phyloP scores from a whole-genome alignment of 1,140 invertebrate species.

The Achatina immaculata region DNA sequence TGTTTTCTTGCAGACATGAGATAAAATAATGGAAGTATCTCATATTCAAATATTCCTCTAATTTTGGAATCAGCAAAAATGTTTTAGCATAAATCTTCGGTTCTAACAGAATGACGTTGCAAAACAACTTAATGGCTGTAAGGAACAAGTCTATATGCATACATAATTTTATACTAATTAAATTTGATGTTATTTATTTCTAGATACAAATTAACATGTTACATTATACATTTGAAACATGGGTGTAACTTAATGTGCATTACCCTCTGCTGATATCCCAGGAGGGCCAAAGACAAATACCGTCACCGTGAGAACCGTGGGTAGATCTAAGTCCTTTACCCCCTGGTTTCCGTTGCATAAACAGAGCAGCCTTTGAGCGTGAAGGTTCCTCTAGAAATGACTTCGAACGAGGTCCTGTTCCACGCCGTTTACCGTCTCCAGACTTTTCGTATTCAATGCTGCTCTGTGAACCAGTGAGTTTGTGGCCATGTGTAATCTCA shows the following conservation, averaged over 20 bases:
- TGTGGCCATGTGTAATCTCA: constrained; percentile 26
- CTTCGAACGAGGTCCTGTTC: constrained; percentile 14
- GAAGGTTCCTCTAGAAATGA: constrained; percentile 27
- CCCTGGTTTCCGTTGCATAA: constrained; percentile 28
- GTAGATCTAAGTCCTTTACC: constrained; percentile 15
- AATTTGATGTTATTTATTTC: too few relatives aligned
- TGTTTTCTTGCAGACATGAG: too few relatives aligned
- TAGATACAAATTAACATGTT: too few relatives aligned
- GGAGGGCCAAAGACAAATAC: constrained; percentile 14
- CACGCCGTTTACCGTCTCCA: constrained; percentile 14
- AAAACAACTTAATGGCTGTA: too few relatives aligned
- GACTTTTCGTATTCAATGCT: constrained; percentile 29
- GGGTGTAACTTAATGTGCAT: neutral
- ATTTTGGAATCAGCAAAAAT: too few relatives aligned
- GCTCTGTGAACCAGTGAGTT: constrained; percentile 28
- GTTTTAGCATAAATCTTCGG: too few relatives aligned
- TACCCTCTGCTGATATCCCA: constrained; percentile 22
- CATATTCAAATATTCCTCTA: too few relatives aligned
- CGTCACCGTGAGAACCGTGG: constrained; percentile 28
- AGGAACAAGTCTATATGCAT: too few relatives aligned
- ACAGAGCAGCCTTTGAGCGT: constrained; percentile 16
- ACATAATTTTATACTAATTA: too few relatives aligned
- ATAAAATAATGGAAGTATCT: too few relatives aligned
- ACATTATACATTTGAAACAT: neutral
- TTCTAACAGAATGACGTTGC: too few relatives aligned